Evolutionary conservation across 2,797 vertebrate species (phyloP).

Genomic region (Numenius phaeopus): DNA sequence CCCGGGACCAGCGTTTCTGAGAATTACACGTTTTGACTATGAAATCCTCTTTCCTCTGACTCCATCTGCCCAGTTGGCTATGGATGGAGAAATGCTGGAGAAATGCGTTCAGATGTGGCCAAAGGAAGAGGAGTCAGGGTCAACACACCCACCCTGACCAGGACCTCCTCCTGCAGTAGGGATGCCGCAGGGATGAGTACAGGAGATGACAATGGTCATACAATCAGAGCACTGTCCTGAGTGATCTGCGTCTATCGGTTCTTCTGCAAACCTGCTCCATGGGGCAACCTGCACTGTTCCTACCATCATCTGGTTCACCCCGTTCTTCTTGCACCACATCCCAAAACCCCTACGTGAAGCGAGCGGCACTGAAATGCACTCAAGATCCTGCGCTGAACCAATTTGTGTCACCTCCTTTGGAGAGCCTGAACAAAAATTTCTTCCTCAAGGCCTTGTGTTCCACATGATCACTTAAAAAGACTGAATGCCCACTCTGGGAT

Average conservation of each 20-base stretch:
- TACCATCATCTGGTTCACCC: not conserved
- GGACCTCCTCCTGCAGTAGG: not conserved
- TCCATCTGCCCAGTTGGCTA: not conserved
- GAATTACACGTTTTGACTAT: not conserved
- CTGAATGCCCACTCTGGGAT: not conserved
- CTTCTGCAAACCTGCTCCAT: not conserved
- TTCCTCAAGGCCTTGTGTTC: not conserved
- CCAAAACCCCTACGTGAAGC: not conserved
- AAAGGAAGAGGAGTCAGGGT: not conserved
- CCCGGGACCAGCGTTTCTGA: not conserved
- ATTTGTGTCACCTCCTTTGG: not conserved
- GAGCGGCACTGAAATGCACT: not conserved
- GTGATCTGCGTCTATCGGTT: not conserved
- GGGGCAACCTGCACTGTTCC: not conserved
- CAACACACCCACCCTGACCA: not conserved
- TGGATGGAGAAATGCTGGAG: not conserved
- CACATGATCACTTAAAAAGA: not conserved
- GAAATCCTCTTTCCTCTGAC: not conserved
- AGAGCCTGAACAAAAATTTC: not conserved
- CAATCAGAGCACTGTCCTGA: fast-evolving
- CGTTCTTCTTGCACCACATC: not conserved
- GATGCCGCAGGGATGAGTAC: not conserved
- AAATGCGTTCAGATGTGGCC: not conserved
- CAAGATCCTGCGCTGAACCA: not conserved
- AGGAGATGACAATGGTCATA: not conserved